These are phyloP conservation scores for Hafferia zeledoni DNA, from an alignment of 2,797 vertebrate genomes.

Conservation along the genomic window DNA sequence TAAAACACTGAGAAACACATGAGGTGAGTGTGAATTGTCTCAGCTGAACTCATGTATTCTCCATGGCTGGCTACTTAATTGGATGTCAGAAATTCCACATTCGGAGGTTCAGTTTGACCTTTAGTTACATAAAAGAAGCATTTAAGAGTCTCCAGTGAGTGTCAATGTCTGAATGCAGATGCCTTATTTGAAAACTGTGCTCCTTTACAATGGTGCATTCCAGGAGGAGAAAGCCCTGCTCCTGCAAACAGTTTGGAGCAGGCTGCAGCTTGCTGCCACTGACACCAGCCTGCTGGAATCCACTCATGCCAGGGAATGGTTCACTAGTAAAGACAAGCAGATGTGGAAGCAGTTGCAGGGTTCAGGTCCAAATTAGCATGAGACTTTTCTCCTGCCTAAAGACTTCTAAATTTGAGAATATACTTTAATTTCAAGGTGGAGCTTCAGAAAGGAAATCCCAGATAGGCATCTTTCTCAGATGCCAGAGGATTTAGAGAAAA, in stretches of 20 bases:
- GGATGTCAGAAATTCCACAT: slow-evolving; percentile 60
- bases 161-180: slow-evolving; percentile 42
- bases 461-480: not conserved
- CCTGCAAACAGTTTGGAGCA: not conserved
- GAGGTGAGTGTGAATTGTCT: slow-evolving; percentile 43
- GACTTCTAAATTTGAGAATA: not conserved
- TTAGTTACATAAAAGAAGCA: slow-evolving; percentile 53
- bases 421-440: not conserved
- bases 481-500: not conserved
- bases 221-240: slow-evolving; percentile 21
- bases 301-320: not conserved
- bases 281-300: slow-evolving; percentile 12
- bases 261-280: slow-evolving; percentile 42
- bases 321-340: not conserved
- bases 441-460: not conserved
- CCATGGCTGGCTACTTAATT: slow-evolving; percentile 33
- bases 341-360: not conserved
- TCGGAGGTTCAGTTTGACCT: slow-evolving; percentile 47
- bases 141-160: slow-evolving; percentile 53
- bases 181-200: slow-evolving; percentile 23
- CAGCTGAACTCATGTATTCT: slow-evolving; percentile 38
- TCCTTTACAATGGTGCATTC: slow-evolving; percentile 23
- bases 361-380: not conserved
- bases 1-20: slow-evolving; percentile 35
- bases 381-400: not conserved